These are phyloP conservation scores for Clostera curtula DNA, from an alignment of 2,888 invertebrate species.

Conservation along the genomic window DNA sequence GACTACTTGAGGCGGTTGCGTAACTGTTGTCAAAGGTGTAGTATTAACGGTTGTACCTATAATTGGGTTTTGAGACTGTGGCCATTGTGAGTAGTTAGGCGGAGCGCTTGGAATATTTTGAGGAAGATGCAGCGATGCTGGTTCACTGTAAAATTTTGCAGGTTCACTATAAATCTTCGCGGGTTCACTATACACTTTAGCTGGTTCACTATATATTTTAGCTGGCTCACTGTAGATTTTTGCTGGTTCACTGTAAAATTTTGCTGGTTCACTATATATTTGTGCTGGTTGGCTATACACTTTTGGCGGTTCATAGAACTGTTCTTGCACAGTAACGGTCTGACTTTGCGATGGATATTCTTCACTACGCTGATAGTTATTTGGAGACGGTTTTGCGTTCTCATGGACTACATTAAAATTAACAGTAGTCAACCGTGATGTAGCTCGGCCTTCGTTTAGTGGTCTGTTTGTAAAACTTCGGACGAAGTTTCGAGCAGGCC, in stretches of 20 bases:
- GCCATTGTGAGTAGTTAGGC: conserved; percentile 37
- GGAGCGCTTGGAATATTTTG: conserved; percentile 19
- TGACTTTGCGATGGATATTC: conserved; percentile 28
- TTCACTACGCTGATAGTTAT: conserved; percentile 32
- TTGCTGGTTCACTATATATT: conserved; percentile 65
- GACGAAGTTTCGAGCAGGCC: conserved; percentile 41
- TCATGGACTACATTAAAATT: conserved; percentile 61
- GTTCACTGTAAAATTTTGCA: conserved; percentile 69
- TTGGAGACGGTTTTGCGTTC: conserved; percentile 28
- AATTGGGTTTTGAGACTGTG: conserved; percentile 16
- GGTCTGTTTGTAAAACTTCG: conserved; percentile 35
- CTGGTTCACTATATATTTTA: conserved; percentile 73
- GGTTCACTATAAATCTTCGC: conserved; percentile 75
- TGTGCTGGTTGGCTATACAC: conserved; percentile 51
- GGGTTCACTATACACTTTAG: conserved; percentile 73
- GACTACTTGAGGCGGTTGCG: conserved; percentile 24
- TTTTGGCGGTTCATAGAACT: conserved; percentile 44
- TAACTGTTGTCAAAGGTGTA: conserved; percentile 36
- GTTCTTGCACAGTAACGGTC: conserved; percentile 24
- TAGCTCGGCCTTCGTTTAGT: conserved; percentile 32
- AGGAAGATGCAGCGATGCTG: conserved; percentile 59
- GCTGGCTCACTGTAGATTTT: conserved; percentile 70
- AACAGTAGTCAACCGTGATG: conserved; percentile 50
- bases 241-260: conserved; percentile 67
- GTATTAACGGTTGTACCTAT: conserved; percentile 29